Conservation (phyloP, 2,113 vertebrate species). For the Pelobates fuscus region DNA sequence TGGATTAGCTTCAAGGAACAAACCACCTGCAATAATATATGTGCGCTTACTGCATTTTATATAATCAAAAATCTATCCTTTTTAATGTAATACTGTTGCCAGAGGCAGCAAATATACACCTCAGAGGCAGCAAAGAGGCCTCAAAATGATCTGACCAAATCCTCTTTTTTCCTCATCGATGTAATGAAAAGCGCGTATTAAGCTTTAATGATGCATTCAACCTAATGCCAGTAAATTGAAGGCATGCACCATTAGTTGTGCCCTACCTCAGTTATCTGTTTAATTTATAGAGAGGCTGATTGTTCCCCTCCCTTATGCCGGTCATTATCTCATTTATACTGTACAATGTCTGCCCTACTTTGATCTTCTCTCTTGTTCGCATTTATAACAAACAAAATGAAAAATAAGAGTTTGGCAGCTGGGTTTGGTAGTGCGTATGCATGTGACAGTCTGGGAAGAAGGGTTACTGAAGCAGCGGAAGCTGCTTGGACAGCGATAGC, state of each 20-base stretch:
- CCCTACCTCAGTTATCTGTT: not conserved
- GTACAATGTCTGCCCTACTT: conserved; percentile 1
- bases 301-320: not conserved
- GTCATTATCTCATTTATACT: not conserved
- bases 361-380: not conserved
- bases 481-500: no score
- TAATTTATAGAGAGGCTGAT: not conserved
- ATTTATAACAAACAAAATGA: not conserved
- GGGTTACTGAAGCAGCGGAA: not conserved
- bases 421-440: not conserved
- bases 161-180: not conserved
- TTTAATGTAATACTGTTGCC: no score
- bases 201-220: not conserved
- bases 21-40: no score
- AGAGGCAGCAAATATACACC: no score
- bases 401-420: not conserved
- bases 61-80: no score
- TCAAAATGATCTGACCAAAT: not conserved
- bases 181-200: not conserved
- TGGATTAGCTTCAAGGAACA: no score
- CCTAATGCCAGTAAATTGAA: not conserved
- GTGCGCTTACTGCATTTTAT: no score
- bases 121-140: no score
- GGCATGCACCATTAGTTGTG: not conserved
- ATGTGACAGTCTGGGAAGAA: not conserved